Evolutionary conservation across 2,797 vertebrate genomes (phyloP).

Genomic region (Cephalopachus bancanus): DNA sequence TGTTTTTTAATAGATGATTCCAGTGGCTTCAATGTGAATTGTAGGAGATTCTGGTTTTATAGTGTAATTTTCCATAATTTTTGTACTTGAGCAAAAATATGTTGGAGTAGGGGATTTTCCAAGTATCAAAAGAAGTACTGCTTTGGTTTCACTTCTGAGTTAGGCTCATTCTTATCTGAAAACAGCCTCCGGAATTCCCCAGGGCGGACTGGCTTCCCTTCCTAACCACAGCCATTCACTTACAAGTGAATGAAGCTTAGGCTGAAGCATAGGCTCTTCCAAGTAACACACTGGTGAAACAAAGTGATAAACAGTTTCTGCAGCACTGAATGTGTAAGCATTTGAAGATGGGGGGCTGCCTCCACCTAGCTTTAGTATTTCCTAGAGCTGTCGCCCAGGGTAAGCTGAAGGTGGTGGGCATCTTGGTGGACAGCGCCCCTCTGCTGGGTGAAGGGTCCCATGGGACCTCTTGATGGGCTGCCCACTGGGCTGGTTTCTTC

Average conservation of each 20-base stretch:
- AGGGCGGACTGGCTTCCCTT: not conserved
- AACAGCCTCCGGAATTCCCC: conserved; percentile 68
- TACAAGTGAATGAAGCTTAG: no score
- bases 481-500: not conserved
- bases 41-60: not conserved
- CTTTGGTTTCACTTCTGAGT: conserved; percentile 70
- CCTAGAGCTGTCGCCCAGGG: not conserved
- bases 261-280: not conserved
- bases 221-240: not conserved
- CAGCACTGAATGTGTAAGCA: not conserved
- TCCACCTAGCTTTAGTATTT: not conserved
- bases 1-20: not conserved
- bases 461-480: not conserved
- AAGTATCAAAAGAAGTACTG: conserved; percentile 31
- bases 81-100: not conserved
- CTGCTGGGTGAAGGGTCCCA: not conserved
- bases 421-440: not conserved
- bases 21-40: not conserved
- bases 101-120: conserved; percentile 60
- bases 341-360: not conserved
- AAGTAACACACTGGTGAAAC: not conserved
- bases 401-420: not conserved
- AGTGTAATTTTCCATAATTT: not conserved
- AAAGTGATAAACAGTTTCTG: not conserved
- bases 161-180: not conserved